Evolutionary conservation across 1,140 invertebrate species (phyloP).

Genomic region (Chymomyza costata): DNA sequence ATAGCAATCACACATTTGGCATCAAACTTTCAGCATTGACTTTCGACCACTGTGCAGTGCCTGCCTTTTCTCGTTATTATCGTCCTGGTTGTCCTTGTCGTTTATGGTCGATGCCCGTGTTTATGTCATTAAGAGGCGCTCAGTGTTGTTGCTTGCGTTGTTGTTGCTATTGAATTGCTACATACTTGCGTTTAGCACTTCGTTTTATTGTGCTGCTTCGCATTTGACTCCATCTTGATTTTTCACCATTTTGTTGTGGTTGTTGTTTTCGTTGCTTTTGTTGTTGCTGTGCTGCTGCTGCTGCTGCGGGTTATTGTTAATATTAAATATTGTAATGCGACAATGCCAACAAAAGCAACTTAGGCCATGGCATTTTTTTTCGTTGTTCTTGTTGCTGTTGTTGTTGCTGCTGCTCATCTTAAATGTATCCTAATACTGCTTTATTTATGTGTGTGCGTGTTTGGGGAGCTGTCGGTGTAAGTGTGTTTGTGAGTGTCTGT

Average conservation of each 20-base stretch:
- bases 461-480: no score
- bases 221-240: neutral
- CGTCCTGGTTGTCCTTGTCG: no score
- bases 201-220: constrained; percentile 1
- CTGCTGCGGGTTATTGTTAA: constrained; percentile 37
- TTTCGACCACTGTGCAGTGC: no score
- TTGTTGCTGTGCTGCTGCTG: neutral
- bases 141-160: constrained; percentile 17
- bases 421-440: neutral
- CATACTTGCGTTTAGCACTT: constrained; percentile 24
- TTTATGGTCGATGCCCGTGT: constrained; percentile 21
- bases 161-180: constrained; percentile 30
- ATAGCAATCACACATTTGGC: no score
- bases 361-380: neutral
- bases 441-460: no score
- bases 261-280: constrained; percentile 1
- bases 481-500: constrained; percentile 11
- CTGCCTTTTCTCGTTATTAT: no score
- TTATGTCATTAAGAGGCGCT: constrained; percentile 59
- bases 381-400: neutral
- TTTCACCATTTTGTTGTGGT: neutral
- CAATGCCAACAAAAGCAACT: constrained; percentile 1
- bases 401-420: neutral
- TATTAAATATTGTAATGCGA: constrained; percentile 36
- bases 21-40: no score